These are phyloP conservation scores for Neotragus pygmaeus DNA, from an alignment of 2,113 vertebrate species.

Conservation along the genomic window DNA sequence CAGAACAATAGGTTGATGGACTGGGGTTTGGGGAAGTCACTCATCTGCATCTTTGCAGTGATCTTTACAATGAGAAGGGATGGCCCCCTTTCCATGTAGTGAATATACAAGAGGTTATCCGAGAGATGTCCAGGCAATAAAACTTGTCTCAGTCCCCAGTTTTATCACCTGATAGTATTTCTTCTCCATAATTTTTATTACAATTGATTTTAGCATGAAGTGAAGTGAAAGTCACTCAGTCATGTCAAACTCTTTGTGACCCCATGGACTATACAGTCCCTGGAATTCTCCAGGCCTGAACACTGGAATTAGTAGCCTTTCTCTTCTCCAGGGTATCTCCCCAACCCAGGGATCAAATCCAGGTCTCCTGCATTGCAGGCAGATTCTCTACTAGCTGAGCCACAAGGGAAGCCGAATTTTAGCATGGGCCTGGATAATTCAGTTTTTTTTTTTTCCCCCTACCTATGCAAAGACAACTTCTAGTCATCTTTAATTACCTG, in stretches of 20 bases:
- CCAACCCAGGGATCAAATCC: neutral
- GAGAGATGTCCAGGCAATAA: neutral
- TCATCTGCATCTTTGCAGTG: neutral
- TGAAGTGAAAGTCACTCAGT: neutral
- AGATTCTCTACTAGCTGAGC: neutral
- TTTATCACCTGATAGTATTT: neutral
- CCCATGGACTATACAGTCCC: neutral
- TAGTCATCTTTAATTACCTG: neutral
- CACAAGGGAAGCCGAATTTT: neutral
- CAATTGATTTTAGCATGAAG: neutral
- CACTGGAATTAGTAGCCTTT: neutral
- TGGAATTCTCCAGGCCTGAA: neutral
- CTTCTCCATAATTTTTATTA: neutral
- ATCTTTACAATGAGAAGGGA: neutral
- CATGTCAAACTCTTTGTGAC: neutral
- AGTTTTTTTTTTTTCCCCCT: neutral
- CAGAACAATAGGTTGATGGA: neutral
- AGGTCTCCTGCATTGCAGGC: neutral
- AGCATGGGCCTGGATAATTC: neutral
- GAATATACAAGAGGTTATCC: neutral
- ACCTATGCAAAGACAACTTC: neutral
- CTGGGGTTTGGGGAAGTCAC: fast-evolving
- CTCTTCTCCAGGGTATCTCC: neutral
- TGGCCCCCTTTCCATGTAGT: neutral
- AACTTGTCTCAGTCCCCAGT: neutral